Percentiles rank a stretch among this genome's conserved stretches.
These are phyloP conservation scores for Ailuropoda melanoleuca DNA, from an alignment of 2,113 vertebrate species.

Conservation along the genomic window DNA sequence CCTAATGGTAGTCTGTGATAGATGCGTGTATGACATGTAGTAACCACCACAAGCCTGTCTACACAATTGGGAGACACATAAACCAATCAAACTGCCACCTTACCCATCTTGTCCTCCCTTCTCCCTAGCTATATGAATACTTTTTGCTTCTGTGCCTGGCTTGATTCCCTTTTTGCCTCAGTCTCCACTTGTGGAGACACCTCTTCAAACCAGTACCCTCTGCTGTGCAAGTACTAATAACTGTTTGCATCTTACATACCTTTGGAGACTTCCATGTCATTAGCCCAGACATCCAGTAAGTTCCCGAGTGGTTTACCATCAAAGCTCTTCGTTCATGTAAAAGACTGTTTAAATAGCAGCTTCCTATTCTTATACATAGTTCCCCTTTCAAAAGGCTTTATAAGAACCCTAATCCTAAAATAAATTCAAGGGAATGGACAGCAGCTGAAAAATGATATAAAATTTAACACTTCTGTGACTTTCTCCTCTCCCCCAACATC, in stretches of 20 bases:
- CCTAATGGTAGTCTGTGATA: too few relatives aligned
- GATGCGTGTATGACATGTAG: too few relatives aligned
- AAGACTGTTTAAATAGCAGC: neutral
- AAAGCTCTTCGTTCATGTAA: neutral
- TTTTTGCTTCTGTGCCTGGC: neutral
- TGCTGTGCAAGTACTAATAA: neutral
- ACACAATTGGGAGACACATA: neutral
- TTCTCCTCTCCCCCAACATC: neutral
- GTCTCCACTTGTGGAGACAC: neutral
- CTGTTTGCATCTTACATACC: neutral
- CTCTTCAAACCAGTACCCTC: neutral
- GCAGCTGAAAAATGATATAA: neutral
- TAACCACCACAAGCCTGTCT: neutral
- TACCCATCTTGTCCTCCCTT: neutral
- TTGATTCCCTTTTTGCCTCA: neutral
- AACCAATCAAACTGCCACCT: neutral
- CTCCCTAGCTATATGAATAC: fast-evolving
- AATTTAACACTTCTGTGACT: neutral
- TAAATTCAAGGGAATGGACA: neutral
- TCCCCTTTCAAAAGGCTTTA: neutral
- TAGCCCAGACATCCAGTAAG: neutral
- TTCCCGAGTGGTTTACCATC: neutral
- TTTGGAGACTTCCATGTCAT: neutral
- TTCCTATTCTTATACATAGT: neutral
- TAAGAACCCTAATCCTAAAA: neutral